Evolutionary conservation across 1,140 invertebrate genomes (phyloP).

Genomic region (Tetramorium simillimum): DNA sequence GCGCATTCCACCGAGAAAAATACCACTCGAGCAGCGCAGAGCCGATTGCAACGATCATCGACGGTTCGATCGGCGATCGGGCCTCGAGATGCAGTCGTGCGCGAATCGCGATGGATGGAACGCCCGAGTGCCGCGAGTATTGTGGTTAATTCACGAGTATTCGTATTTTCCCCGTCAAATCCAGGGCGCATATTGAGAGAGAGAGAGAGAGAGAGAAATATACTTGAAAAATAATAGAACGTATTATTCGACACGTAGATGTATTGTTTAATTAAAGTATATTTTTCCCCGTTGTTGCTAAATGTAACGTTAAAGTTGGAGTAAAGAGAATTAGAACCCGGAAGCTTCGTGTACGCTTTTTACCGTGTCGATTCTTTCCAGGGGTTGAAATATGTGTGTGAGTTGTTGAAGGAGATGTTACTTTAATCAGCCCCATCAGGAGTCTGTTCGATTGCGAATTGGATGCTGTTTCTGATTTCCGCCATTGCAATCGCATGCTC

Average conservation of each 20-base stretch:
- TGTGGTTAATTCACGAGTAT: background rate
- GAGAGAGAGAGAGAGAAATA: background rate
- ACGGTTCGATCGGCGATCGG: conserved; percentile 9
- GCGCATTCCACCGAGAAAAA: conserved; percentile 32
- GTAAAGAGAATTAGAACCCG: background rate
- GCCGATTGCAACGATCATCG: conserved; percentile 25
- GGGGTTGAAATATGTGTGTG: conserved; percentile 5
- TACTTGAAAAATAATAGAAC: background rate
- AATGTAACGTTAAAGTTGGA: background rate
- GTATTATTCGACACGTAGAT: background rate
- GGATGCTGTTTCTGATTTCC: conserved; percentile 40
- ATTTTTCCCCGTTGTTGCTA: background rate
- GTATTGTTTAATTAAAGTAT: background rate
- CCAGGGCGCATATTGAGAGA: background rate
- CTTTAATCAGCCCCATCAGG: conserved; percentile 22
- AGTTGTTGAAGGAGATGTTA: conserved; percentile 25
- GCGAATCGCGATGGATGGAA: background rate
- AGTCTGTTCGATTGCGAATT: conserved; percentile 38
- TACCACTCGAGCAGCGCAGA: background rate
- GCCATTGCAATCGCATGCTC: conserved; percentile 12
- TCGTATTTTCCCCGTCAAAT: background rate
- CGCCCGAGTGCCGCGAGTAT: background rate
- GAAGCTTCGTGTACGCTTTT: conserved; percentile 9
- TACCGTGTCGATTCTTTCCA: conserved; percentile 22
- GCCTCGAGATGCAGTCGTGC: conserved; percentile 5